Conservation (phyloP, 2,113 vertebrate species). For the Rousettus leschenaultii region DNA sequence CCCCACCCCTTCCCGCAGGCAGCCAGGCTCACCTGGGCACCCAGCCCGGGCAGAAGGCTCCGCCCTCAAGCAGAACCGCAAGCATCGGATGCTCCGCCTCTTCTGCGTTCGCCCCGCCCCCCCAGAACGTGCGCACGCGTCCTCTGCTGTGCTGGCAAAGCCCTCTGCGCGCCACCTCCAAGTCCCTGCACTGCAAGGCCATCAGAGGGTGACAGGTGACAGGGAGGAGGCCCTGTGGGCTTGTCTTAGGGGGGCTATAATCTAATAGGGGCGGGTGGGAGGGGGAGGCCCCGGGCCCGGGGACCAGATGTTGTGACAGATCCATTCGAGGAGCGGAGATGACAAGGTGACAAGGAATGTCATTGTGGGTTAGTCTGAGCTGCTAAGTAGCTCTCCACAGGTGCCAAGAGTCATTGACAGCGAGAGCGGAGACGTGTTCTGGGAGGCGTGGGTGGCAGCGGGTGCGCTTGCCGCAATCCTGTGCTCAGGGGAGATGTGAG, state of each 20-base stretch:
- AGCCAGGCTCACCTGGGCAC: too few species aligned
- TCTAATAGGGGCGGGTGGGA: too few species aligned
- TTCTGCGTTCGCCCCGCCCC: background rate
- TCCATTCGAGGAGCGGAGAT: too few species aligned
- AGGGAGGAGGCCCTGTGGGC: background rate
- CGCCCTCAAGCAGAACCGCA: too few species aligned
- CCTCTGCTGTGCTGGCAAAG: too few species aligned
- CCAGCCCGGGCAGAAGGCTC: too few species aligned
- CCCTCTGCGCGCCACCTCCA: background rate
- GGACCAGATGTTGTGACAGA: too few species aligned
- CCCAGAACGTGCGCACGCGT: rapidly evolving
- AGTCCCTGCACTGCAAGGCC: background rate
- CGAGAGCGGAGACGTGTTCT: rapidly evolving
- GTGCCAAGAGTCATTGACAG: rapidly evolving
- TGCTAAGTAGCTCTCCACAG: background rate
- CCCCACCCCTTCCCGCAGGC: too few species aligned
- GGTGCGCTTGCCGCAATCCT: background rate
- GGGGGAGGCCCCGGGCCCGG: too few species aligned
- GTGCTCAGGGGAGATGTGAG: background rate
- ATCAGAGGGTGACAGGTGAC: background rate
- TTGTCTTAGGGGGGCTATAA: too few species aligned
- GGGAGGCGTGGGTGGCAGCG: background rate
- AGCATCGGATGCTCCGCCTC: background rate
- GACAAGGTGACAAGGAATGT: background rate
- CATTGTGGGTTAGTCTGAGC: background rate